Conservation (phyloP, 2,113 vertebrate genomes). For the Cyanocitta stelleri region DNA sequence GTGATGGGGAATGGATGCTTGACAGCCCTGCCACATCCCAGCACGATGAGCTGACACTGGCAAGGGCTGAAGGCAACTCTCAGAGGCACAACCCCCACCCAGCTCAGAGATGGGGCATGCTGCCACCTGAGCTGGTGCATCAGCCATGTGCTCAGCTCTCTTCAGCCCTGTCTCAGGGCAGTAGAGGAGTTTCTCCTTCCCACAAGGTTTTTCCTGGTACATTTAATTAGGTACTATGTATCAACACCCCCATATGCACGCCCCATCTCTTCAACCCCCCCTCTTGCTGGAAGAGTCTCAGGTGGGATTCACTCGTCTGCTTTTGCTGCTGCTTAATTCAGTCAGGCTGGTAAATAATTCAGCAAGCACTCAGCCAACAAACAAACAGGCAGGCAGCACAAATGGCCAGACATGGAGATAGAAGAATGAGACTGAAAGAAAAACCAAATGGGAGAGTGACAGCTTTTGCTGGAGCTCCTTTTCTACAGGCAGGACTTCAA, state of each 20-base stretch:
- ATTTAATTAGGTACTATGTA: conserved; percentile 28
- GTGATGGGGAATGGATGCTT: neutral
- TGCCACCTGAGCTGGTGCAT: neutral
- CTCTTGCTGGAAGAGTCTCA: conserved; percentile 13
- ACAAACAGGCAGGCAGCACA: conserved; percentile 41
- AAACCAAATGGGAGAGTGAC: neutral
- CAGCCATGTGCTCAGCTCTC: neutral
- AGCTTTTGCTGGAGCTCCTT: neutral
- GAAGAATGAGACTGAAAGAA: neutral
- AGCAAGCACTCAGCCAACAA: conserved; percentile 53
- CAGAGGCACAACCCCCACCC: neutral
- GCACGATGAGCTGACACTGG: neutral
- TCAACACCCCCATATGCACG: neutral
- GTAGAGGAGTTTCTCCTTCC: neutral
- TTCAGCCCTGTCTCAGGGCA: neutral
- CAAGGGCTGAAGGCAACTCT: neutral
- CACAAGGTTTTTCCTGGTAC: neutral
- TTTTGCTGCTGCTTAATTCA: conserved; percentile 55
- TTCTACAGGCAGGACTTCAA: neutral
- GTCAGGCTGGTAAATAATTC: conserved; percentile 58
- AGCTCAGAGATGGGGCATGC: accelerated
- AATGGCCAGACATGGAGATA: neutral
- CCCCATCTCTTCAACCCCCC: neutral
- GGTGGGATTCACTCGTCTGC: conserved; percentile 17
- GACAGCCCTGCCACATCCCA: neutral